Conservation (phyloP, 1,140 invertebrate species). For the Ostrea denselamellosa region DNA sequence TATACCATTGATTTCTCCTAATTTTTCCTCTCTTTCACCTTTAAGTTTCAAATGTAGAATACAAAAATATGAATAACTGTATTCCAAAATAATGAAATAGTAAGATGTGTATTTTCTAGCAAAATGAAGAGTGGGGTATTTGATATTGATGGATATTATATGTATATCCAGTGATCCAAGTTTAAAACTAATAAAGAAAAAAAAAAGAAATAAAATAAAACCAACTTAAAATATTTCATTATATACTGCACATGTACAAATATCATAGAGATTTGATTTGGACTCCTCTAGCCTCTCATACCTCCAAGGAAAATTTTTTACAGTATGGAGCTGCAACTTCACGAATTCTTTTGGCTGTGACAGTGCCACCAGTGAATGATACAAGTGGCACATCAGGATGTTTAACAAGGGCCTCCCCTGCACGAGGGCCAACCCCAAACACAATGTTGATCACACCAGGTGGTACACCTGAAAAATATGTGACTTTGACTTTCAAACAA, state of each 20-base stretch:
- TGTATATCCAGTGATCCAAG: not conserved
- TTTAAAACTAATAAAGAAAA: not conserved
- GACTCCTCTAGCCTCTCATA: slow-evolving; percentile 54
- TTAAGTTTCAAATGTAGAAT: too few relatives aligned
- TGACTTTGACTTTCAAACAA: too few relatives aligned
- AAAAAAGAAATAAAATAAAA: not conserved
- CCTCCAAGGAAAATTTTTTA: slow-evolving; percentile 83
- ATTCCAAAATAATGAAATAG: too few relatives aligned
- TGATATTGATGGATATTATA: too few relatives aligned
- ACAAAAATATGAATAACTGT: too few relatives aligned
- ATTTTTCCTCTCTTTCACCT: too few relatives aligned
- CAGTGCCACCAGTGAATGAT: slow-evolving; percentile 83
- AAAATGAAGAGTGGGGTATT: too few relatives aligned
- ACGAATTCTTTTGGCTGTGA: slow-evolving; percentile 80
- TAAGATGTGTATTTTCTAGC: too few relatives aligned
- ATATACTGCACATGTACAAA: not conserved
- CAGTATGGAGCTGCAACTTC: slow-evolving; percentile 78
- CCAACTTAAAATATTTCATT: too few relatives aligned
- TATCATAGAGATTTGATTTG: not conserved
- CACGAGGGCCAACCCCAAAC: slow-evolving; percentile 81
- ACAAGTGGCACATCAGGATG: slow-evolving; percentile 80
- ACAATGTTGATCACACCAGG: slow-evolving; percentile 83
- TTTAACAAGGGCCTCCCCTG: slow-evolving; percentile 80
- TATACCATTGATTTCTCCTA: too few relatives aligned
- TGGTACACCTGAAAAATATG: slow-evolving; percentile 79